Conservation (phyloP, 2,113 vertebrate species). For the Amphiprion ocellaris region DNA sequence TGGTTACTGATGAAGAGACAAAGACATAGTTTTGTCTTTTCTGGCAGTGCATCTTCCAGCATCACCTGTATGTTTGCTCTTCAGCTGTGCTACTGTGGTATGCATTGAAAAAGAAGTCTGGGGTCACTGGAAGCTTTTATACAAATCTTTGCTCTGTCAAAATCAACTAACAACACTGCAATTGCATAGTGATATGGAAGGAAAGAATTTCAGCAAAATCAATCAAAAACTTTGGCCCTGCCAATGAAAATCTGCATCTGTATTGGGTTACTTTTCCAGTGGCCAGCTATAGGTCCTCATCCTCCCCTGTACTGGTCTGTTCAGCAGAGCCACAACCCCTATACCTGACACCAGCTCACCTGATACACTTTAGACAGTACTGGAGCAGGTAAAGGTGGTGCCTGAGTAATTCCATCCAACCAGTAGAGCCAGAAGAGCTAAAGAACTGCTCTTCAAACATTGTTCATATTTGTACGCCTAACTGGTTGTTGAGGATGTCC, state of each 20-base stretch:
- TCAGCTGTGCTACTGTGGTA: too few relatives aligned
- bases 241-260: not conserved
- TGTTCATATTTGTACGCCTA: not conserved
- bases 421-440: not conserved
- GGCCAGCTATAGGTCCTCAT: not conserved
- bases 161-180: too few relatives aligned
- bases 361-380: slow-evolving; percentile 19
- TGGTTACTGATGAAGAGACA: too few relatives aligned
- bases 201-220: not conserved
- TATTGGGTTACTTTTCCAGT: slow-evolving; percentile 5
- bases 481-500: too few relatives aligned
- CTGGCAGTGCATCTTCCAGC: too few relatives aligned
- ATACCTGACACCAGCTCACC: slow-evolving; percentile 28
- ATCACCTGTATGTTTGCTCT: too few relatives aligned
- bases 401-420: slow-evolving; percentile 13
- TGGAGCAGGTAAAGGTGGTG: not conserved
- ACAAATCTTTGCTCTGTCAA: too few relatives aligned
- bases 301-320: not conserved
- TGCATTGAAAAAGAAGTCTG: too few relatives aligned
- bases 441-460: not conserved
- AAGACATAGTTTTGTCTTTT: too few relatives aligned
- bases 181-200: too few relatives aligned
- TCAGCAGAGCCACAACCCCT: not conserved
- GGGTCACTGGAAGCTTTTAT: too few relatives aligned
- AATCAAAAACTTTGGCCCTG: not conserved